Evolutionary conservation across 2,888 invertebrate genomes (phyloP).

Genomic region (Cerastis rubricosa): DNA sequence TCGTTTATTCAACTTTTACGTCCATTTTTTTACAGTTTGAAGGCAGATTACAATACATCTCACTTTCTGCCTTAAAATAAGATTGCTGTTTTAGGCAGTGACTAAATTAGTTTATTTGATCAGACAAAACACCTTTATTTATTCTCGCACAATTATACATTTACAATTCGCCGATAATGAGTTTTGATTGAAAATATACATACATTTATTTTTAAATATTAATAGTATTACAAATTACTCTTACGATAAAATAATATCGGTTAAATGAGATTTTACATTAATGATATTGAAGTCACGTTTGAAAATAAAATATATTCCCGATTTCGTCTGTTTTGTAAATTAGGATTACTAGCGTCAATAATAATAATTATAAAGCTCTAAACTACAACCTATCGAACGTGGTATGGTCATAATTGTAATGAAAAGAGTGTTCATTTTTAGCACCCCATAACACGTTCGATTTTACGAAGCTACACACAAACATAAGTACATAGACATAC

Average conservation of each 20-base stretch:
- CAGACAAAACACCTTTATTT: conserved; percentile 19
- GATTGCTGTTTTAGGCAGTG: conserved; percentile 63
- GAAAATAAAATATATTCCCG: not conserved
- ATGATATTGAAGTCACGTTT: conserved; percentile 7
- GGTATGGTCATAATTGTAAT: conserved; percentile 23
- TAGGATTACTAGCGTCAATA: conserved; percentile 45
- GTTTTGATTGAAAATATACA: conserved; percentile 14
- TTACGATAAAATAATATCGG: conserved; percentile 25
- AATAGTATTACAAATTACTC: conserved; percentile 13
- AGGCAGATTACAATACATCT: conserved; percentile 28
- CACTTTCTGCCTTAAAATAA: conserved; percentile 35
- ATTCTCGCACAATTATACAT: conserved; percentile 22
- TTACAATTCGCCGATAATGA: conserved; percentile 22
- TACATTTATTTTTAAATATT: conserved; percentile 27
- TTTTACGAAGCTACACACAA: conserved; percentile 64
- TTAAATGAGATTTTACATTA: conserved; percentile 12
- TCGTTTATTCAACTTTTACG: conserved; percentile 23
- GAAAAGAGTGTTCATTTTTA: conserved; percentile 36
- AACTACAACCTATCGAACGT: conserved; percentile 63
- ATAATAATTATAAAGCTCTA: conserved; percentile 61
- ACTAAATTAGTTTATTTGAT: conserved; percentile 35
- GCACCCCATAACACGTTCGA: conserved; percentile 49
- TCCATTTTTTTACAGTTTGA: conserved; percentile 20
- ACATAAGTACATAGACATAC: conserved; percentile 70
- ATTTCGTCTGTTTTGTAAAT: conserved; percentile 32